Percentiles rank a stretch among this genome's conserved stretches.
Conservation (phyloP, 2,113 vertebrate genomes). For the Zosterops lateralis region DNA sequence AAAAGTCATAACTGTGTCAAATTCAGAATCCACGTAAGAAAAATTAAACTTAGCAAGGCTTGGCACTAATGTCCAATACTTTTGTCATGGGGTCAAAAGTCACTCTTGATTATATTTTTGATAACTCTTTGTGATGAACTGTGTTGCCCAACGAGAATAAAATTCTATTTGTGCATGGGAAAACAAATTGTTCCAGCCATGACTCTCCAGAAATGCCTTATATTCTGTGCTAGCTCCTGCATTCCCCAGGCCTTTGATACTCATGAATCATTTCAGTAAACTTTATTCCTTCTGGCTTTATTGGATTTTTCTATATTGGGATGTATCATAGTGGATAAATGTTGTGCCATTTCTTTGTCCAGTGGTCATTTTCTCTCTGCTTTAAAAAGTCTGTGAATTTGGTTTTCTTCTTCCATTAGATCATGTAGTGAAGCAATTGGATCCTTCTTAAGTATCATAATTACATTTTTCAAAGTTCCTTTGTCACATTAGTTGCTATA, state of each 20-base stretch:
- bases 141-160: not conserved
- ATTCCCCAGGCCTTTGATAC: not conserved
- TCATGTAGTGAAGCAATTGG: not conserved
- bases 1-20: not conserved
- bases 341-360: not conserved
- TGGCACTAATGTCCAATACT: not conserved
- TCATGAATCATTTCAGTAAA: not conserved
- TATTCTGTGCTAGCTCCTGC: not conserved
- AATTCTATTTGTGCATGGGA: not conserved
- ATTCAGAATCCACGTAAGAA: not conserved
- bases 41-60: conserved; percentile 2
- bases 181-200: not conserved
- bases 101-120: not conserved
- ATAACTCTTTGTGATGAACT: not conserved
- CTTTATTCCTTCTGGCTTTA: not conserved
- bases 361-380: not conserved
- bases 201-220: not conserved
- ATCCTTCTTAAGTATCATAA: not conserved
- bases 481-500: not conserved
- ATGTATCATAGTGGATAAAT: not conserved
- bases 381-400: not conserved
- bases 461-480: not conserved
- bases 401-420: not conserved
- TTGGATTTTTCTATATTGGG: not conserved
- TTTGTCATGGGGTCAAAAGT: not conserved